Conservation (phyloP, 2,888 invertebrate species). For the Scaptomyza cyrtandrae region DNA sequence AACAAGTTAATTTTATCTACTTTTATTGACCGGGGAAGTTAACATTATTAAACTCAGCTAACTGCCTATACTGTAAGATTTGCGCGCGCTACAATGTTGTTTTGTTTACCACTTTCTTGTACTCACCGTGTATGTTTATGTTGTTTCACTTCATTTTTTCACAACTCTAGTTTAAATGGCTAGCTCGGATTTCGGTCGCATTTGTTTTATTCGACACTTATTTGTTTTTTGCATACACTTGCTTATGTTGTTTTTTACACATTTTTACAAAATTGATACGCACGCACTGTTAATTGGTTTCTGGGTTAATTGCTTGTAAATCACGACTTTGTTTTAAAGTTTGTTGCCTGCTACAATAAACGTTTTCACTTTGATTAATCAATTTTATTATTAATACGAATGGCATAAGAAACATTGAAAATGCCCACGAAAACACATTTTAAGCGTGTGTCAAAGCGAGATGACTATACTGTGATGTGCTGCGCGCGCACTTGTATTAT, state of each 20-base stretch:
- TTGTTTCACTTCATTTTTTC: slow-evolving; percentile 56
- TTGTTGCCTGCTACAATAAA: slow-evolving; percentile 64
- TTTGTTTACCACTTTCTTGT: slow-evolving; percentile 26
- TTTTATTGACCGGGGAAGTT: not conserved
- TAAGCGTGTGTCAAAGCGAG: slow-evolving; percentile 55
- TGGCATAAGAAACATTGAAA: slow-evolving; percentile 63
- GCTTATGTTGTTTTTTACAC: slow-evolving; percentile 43
- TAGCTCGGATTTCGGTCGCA: slow-evolving; percentile 24
- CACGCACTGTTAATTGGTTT: slow-evolving; percentile 30
- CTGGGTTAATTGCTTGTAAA: slow-evolving; percentile 32
- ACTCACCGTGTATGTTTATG: slow-evolving; percentile 56
- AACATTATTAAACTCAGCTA: not conserved
- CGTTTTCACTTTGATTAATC: slow-evolving; percentile 73
- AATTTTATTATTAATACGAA: slow-evolving; percentile 79
- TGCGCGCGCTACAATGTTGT: slow-evolving; percentile 61
- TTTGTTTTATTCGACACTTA: slow-evolving; percentile 36
- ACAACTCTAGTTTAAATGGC: slow-evolving; percentile 49
- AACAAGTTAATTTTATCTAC: not conserved
- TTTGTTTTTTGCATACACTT: slow-evolving; percentile 36
- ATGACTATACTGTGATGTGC: slow-evolving; percentile 16
- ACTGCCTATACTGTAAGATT: slow-evolving; percentile 14
- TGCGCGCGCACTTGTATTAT: slow-evolving; percentile 47
- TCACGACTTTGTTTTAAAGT: slow-evolving; percentile 51
- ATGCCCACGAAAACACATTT: slow-evolving; percentile 60
- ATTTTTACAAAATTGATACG: slow-evolving; percentile 33